Evolutionary conservation across 2,888 invertebrate genomes (phyloP).

Genomic region (Pocota personata): DNA sequence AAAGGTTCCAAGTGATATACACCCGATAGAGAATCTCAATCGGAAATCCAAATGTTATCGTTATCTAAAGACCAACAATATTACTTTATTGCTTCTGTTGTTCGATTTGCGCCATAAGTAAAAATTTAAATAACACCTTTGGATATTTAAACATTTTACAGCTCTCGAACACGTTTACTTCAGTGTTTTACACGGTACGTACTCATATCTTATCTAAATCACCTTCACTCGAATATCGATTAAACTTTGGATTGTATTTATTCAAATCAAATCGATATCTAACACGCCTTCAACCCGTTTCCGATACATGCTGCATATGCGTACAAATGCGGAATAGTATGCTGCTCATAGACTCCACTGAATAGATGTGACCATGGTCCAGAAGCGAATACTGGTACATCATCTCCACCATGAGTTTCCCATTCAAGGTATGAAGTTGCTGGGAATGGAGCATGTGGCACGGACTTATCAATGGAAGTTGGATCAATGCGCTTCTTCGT

Average conservation of each 20-base stretch:
- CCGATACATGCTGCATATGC: constrained; percentile 90
- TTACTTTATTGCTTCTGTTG: not conserved
- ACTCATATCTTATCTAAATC: not conserved
- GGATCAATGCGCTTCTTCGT: constrained; percentile 79
- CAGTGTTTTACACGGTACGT: not conserved
- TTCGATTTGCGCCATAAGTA: not conserved
- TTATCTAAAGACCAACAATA: not conserved
- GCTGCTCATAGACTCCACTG: constrained; percentile 91
- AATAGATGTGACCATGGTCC: constrained; percentile 93
- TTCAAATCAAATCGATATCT: not conserved
- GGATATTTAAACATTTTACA: not conserved
- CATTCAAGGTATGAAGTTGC: constrained; percentile 82
- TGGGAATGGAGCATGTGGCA: constrained; percentile 83
- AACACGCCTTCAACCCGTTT: constrained; percentile 83
- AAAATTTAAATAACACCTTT: not conserved
- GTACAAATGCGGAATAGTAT: constrained; percentile 90
- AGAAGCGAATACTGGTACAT: constrained; percentile 89
- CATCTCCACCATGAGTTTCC: constrained; percentile 91
- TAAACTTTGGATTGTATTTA: not conserved
- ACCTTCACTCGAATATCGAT: not conserved
- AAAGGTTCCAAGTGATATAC: not conserved
- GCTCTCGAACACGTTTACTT: not conserved
- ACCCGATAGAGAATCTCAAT: not conserved
- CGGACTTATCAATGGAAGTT: constrained; percentile 75
- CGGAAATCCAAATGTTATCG: not conserved